Conservation (phyloP, 2,797 vertebrate genomes). For the Hyperoplus lanceolatus region DNA sequence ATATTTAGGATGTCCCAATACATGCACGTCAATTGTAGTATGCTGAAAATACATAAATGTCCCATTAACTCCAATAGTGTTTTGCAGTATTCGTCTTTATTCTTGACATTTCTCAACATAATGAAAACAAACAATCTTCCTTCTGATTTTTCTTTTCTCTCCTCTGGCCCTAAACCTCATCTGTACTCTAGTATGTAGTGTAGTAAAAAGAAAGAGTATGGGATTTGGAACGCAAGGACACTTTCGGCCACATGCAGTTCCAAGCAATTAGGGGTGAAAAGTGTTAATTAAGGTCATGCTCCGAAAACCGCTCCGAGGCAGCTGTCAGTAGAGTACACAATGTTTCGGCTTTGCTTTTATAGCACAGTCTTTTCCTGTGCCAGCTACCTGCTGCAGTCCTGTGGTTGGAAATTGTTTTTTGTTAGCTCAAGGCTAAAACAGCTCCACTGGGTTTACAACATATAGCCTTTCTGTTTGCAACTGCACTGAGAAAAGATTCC, state of each 20-base stretch:
- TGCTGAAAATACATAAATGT: no score
- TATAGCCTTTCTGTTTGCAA: background rate
- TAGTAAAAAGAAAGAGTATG: no score
- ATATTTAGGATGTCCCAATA: no score
- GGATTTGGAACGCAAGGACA: no score
- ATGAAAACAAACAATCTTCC: no score
- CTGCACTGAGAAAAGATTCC: slow-evolving; percentile 7
- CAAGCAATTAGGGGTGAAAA: slow-evolving; percentile 36
- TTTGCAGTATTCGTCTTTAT: no score
- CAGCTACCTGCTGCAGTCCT: slow-evolving; percentile 19
- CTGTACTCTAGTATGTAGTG: no score
- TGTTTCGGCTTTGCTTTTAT: slow-evolving; percentile 11
- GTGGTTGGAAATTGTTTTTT: slow-evolving; percentile 3
- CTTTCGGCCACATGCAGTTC: slow-evolving; percentile 3
- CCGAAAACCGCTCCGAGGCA: slow-evolving; percentile 20
- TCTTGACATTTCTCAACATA: no score
- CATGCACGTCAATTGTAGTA: no score
- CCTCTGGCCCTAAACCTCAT: no score
- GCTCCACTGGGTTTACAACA: background rate
- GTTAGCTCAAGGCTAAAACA: slow-evolving; percentile 9
- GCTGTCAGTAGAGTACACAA: slow-evolving; percentile 30
- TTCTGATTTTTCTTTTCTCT: no score
- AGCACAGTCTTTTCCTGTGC: slow-evolving; percentile 7
- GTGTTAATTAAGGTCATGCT: slow-evolving; percentile 43
- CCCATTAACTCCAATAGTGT: no score